These are phyloP conservation scores for Epistrophe eligans DNA, from an alignment of 2,888 invertebrate species.

Conservation along the genomic window DNA sequence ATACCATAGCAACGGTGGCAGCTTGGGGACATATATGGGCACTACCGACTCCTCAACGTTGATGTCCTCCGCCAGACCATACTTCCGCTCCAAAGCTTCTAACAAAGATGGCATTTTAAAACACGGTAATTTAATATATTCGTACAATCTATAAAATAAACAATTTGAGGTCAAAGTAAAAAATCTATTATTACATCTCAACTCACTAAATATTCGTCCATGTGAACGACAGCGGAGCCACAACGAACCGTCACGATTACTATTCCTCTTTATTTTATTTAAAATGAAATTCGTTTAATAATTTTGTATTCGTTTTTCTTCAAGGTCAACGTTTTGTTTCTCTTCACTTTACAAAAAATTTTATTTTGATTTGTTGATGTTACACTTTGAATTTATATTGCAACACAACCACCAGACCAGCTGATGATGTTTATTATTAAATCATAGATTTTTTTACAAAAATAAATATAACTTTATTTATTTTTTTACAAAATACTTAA, in stretches of 20 bases:
- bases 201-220: conserved; percentile 51
- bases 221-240: conserved; percentile 34
- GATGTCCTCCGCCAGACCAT: conserved; percentile 89
- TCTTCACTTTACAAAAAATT: conserved; percentile 30
- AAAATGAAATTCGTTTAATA: conserved; percentile 16
- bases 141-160: conserved; percentile 28
- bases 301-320: conserved; percentile 29
- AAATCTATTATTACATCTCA: conserved; percentile 19
- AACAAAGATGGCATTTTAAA: conserved; percentile 92
- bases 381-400: conserved; percentile 27
- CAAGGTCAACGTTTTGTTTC: conserved; percentile 33
- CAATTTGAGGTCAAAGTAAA: not conserved
- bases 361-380: conserved; percentile 27
- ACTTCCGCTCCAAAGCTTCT: conserved; percentile 95
- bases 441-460: conserved; percentile 7
- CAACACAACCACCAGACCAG: conserved; percentile 26
- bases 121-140: conserved; percentile 17
- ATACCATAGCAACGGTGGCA: conserved; percentile 87
- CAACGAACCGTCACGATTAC: conserved; percentile 11
- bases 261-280: not conserved
- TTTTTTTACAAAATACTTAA: not conserved
- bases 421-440: conserved; percentile 40
- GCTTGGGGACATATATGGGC: conserved; percentile 94
- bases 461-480: not conserved
- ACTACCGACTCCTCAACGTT: conserved; percentile 85